Conservation (phyloP, 2,797 vertebrate species). For the Protosalanx chinensis region DNA sequence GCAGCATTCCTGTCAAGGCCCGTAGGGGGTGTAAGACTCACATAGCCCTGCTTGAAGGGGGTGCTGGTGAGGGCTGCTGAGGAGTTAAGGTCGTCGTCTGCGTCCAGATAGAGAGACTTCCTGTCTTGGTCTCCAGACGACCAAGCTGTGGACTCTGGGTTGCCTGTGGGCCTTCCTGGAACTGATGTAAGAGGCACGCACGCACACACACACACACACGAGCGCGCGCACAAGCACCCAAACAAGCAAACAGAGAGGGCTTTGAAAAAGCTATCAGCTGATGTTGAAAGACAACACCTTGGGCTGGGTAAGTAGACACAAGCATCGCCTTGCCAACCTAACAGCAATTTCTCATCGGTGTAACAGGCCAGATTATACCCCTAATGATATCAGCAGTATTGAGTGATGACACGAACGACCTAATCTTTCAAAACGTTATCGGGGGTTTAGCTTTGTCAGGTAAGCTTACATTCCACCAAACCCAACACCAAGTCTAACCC, state of each 20-base stretch:
- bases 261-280: background rate
- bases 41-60: constrained; percentile 76
- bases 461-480: too few species aligned
- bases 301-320: background rate
- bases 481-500: too few species aligned
- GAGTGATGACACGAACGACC: too few species aligned
- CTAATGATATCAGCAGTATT: too few species aligned
- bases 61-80: constrained; percentile 73
- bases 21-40: constrained; percentile 63
- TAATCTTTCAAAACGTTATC: too few species aligned
- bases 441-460: too few species aligned
- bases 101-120: constrained; percentile 54
- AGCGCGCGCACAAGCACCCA: constrained; percentile 13
- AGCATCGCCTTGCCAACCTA: background rate
- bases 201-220: constrained; percentile 4
- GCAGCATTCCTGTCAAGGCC: background rate
- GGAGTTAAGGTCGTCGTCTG: constrained; percentile 41
- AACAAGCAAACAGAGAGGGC: background rate
- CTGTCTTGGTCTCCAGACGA: constrained; percentile 66
- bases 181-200: constrained; percentile 33
- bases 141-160: constrained; percentile 72
- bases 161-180: constrained; percentile 59
- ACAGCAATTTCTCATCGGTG: background rate
- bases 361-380: too few species aligned
- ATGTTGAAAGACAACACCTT: background rate